These are phyloP conservation scores for Platyrinchus mystaceus DNA, from an alignment of 2,797 vertebrate genomes.

Conservation along the genomic window DNA sequence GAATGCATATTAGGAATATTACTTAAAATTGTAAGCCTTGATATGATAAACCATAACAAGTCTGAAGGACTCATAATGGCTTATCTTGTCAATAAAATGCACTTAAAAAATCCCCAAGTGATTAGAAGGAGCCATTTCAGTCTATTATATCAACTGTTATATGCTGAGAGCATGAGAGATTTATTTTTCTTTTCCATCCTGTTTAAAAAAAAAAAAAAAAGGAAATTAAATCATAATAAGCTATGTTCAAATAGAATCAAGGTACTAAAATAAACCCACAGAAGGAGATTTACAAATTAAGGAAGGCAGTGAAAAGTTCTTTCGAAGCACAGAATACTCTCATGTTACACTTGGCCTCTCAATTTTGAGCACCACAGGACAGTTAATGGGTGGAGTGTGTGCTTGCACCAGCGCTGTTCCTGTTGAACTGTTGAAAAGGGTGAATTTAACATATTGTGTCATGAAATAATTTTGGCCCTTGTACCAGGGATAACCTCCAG, in stretches of 20 bases:
- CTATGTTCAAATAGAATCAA: constrained; percentile 54
- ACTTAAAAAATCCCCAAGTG: constrained; percentile 68
- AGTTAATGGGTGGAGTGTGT: background rate
- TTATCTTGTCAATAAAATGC: constrained; percentile 68
- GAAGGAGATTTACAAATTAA: constrained; percentile 43
- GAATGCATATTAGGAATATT: constrained; percentile 58
- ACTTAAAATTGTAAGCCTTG: constrained; percentile 52
- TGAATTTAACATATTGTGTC: background rate
- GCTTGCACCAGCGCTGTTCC: background rate
- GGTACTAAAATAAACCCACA: constrained; percentile 54
- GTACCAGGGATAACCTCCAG: background rate
- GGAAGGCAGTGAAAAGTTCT: constrained; percentile 17
- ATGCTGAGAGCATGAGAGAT: constrained; percentile 50
- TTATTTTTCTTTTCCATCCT: constrained; percentile 62
- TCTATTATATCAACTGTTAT: constrained; percentile 55
- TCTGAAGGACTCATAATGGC: constrained; percentile 60
- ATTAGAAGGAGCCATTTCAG: constrained; percentile 61
- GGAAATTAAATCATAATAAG: constrained; percentile 63
- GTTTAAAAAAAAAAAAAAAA: constrained; percentile 47
- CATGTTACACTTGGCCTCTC: background rate
- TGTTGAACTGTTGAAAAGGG: background rate
- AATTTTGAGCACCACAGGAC: background rate
- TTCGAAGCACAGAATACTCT: background rate
- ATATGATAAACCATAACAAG: constrained; percentile 61
- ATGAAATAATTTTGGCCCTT: background rate